Base-by-base conservation (phyloP, 1,140 invertebrate genomes). In the Wasmannia auropunctata region DNA sequence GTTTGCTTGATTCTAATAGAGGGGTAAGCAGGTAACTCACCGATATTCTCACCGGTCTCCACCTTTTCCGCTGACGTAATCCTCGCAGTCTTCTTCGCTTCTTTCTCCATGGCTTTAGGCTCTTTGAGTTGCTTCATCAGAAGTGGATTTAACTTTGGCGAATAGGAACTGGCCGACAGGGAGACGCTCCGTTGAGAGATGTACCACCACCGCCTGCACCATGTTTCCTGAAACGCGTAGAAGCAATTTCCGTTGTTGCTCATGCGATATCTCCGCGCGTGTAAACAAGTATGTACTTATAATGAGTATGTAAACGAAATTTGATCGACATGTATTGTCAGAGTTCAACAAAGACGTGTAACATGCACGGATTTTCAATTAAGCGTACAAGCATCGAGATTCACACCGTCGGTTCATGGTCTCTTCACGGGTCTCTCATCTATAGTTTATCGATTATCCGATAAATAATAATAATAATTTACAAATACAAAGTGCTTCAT, bases 151-250 rank as follows among this genome's bases (percentile, higher is more conserved):
- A 95, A 79, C 25, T 74, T 92, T 40, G 94, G 93, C 19, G 90
- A 70, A 49, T 94, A 95, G 0, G 88, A 81, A 37, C 79, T 84
- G 14, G 91, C 84, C n/a, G 92, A 90, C 1, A 92, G 91, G 25
- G 93, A 94, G 0, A 95, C 31, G 46, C 92, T 91, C 65, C 93
- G 92, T 58, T 93, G 93, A 31, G 93, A 94, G 77, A 94, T 94
- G 62, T 91, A 93, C 92, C 93, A 93, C 94, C 94, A 95, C 76
- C 93, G 93, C 91, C 92, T 92, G 86, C 95, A 95, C 94, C 95
- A 94, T 0, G 94, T 95, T 91, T 95, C 94, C 95, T 95, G 65
- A 6, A 92, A 92, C 19, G 46, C 11, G 70, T 14, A 49, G 67
- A 65, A 84, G 63, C 19, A 63, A 19, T 63, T 46, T 88, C 49